phyloP scores from a whole-genome alignment of 2,113 vertebrate species.

The Garra rufa region DNA sequence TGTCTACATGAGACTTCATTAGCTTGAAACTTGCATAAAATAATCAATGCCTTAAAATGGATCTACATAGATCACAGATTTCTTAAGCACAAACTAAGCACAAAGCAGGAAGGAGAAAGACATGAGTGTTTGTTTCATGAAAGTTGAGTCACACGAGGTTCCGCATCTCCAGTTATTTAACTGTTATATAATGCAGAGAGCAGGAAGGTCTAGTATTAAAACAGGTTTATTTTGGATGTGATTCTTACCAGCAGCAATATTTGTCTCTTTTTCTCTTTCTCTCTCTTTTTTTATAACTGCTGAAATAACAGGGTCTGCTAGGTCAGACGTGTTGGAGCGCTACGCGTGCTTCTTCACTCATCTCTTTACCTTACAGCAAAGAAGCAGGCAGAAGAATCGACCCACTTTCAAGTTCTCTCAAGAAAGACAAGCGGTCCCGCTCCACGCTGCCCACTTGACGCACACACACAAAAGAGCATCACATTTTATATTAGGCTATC shows the following conservation, averaged over 20 bases:
- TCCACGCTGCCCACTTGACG: background rate
- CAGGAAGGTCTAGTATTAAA: background rate
- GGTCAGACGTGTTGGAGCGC: background rate
- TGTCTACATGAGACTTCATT: background rate
- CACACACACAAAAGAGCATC: constrained; percentile 8
- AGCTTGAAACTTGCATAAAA: background rate
- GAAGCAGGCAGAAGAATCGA: constrained; percentile 32
- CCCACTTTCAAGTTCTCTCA: constrained; percentile 40
- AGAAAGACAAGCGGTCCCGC: constrained; percentile 22
- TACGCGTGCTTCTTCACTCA: constrained; percentile 16
- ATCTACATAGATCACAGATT: background rate
- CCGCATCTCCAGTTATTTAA: constrained; percentile 14
- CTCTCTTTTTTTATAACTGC: background rate
- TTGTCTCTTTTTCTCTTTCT: background rate
- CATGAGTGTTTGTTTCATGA: background rate
- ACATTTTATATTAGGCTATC: background rate
- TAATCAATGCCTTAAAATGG: background rate
- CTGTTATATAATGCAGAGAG: constrained; percentile 16
- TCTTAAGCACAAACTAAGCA: background rate
- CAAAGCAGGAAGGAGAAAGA: background rate
- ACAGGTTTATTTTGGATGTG: background rate
- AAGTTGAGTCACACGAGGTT: background rate
- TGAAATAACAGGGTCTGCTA: constrained; percentile 16
- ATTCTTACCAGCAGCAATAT: background rate
- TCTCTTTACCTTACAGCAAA: constrained; percentile 26